Base-by-base conservation (phyloP, 2,113 vertebrate genomes). In the Globicephala melas region DNA sequence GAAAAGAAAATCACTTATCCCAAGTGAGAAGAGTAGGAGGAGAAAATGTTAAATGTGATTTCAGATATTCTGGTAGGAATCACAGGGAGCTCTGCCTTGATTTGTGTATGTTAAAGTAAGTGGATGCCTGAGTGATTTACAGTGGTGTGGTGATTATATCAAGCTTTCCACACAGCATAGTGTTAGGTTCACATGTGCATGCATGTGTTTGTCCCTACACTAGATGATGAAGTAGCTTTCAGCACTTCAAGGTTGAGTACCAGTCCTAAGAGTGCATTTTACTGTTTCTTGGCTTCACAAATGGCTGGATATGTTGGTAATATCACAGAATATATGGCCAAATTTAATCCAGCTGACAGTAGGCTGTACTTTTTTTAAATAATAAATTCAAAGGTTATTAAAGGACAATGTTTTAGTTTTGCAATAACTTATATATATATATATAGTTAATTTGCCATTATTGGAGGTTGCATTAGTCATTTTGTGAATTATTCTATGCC, bases 171-270 rank as follows among this genome's bases (percentile, higher is more conserved):
- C 17, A 95, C 38, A 96, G 26, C 62, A 62, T 20, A 38, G 86
- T 84, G 5, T 91, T 91, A 63, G 41, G 68, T 83, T 96, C 95
- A 71, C 92, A 79, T 92, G 85, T 94, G 41, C 76, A 25, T 82
- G 60, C 81, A 3, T 94, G 63, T 96, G 76, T 95, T 97, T 97
- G 91, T 96, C 82, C 77, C 95, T 50, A 74, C 41, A 31, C 13
- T 79, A n/a, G 76, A 97, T 96, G 96, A 97, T 96, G 50, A 96
- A 96, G 89, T 96, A 92, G 95, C 96, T 96, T 87, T 97, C 95
- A 97, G 86, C 55, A 91, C 80, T 94, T 97, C 94, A 97, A 98
- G 97, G 97, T 92, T 97, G 96, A 97, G 91, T 94, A 96, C 93
- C 88, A 96, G 88, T 96, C 92, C 94, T 97, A 85, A 97, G 83